Base-by-base conservation (phyloP, 92 coral and sea anemone genomes). In the Actinostola sp. region DNA sequence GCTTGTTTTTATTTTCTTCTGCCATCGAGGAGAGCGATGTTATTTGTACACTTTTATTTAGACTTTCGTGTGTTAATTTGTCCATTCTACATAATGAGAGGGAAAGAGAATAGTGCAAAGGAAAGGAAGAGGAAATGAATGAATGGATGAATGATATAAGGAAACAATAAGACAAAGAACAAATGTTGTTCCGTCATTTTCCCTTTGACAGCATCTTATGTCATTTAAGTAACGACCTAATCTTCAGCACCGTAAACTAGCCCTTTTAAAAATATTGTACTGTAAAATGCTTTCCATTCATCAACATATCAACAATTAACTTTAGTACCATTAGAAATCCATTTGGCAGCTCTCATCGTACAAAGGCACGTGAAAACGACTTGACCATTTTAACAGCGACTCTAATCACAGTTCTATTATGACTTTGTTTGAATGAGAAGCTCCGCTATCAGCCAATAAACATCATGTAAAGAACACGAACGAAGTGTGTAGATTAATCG, bases 391-490 rank as follows among this genome's bases (percentile, higher is more conserved):
- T 50, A 50, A 44, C 58, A n/a, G 34, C 51, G 41, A 30, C 23
- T 23, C 57, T 68, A 68, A 68, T 68, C 57, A 14, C 26, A 28
- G 25, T 49, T 29, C n/a, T 33, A 68, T 68, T 68, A 50, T 50
- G 17, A 68, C 74, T 50, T 50, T 68, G 45, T 68, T 68, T 54
- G 61, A 57, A 57, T 24, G 39, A 57, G 63, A 17, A 19, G 36
- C 21, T 27, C 61, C 48, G 74, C 74, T 68, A 68, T 68, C 74
- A 68, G 59, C 49, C 74, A 68, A 68, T 68, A 68, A 68, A 68
- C 44, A 68, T 68, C 74, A 28, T 1, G n/a, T 23, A 39, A 68
- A 50, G 45, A 30, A 29, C 28, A 68, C 31, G 63, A 68, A 68
- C 31, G 63, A 68, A 68, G 74, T 50, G 48, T 36, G 21, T 36